A percentile compares a stretch with the other conserved stretches of the same genome.
phyloP scores from a whole-genome alignment of 37 sponge, comb jelly and placozoan genomes.

The Chondrilla cf. caribensis region DNA sequence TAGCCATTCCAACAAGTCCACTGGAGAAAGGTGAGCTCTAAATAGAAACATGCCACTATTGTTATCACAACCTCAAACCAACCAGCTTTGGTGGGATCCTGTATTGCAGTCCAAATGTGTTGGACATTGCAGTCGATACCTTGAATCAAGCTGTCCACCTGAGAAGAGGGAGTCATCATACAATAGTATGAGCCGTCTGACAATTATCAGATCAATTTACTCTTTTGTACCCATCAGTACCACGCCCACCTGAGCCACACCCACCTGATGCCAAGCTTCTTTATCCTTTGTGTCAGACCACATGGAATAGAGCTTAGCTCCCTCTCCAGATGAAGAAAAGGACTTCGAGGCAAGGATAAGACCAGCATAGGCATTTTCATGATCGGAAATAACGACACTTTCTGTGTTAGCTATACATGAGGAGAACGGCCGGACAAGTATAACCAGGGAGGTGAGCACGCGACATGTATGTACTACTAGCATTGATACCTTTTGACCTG shows the following conservation, averaged over 20 bases:
- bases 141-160: no score
- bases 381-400: not conserved
- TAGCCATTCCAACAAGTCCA: constrained; percentile 32
- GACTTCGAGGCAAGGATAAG: not conserved
- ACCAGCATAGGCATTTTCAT: not conserved
- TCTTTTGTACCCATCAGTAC: no score
- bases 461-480: no score
- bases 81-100: not conserved
- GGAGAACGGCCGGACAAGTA: not conserved
- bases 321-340: not conserved
- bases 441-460: no score
- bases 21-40: not conserved
- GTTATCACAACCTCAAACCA: no score
- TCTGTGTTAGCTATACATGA: not conserved
- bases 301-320: not conserved
- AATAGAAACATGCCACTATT: no score
- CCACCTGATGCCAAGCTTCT: constrained; percentile 15
- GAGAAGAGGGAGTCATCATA: no score
- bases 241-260: no score
- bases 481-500: no score
- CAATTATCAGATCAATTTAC: no score
- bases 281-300: constrained; percentile 5
- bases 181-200: no score
- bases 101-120: not conserved
- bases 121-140: no score